Percentiles rank a stretch among this genome's conserved stretches.
phyloP scores from a whole-genome alignment of 2,888 invertebrate species.

The Ectemnius lituratus region DNA sequence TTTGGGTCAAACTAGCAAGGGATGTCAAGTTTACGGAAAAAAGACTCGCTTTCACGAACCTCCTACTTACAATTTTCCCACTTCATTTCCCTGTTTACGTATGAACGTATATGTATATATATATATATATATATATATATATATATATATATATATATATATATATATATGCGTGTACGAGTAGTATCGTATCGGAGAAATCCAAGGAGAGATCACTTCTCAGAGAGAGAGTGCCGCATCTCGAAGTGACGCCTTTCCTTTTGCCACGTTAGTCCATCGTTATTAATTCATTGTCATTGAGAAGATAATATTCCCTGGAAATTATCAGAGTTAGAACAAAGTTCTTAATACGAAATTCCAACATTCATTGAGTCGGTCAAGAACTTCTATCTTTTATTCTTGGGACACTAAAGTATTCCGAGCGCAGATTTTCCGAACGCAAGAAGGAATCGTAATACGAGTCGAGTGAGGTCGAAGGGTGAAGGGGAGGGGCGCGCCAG shows the following conservation, averaged over 20 bases:
- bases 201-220: constrained; percentile 9
- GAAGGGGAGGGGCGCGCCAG: background rate
- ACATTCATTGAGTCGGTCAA: no score
- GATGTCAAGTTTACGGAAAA: constrained; percentile 40
- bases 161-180: no score
- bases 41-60: constrained; percentile 66
- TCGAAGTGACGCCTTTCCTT: no score
- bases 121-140: no score
- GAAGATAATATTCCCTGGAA: no score
- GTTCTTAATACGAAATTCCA: no score
- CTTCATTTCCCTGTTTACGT: background rate
- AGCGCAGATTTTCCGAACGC: constrained; percentile 5
- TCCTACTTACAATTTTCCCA: constrained; percentile 45
- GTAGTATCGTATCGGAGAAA: background rate
- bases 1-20: no score
- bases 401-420: constrained; percentile 28
- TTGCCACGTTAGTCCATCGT: no score
- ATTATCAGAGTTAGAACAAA: no score
- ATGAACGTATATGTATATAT: background rate
- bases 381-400: background rate
- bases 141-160: no score
- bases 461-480: no score
- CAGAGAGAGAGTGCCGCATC: background rate
- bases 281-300: no score
- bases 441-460: constrained; percentile 41